phyloP scores from a whole-genome alignment of 1,140 invertebrate genomes.

The Phortica variegata region DNA sequence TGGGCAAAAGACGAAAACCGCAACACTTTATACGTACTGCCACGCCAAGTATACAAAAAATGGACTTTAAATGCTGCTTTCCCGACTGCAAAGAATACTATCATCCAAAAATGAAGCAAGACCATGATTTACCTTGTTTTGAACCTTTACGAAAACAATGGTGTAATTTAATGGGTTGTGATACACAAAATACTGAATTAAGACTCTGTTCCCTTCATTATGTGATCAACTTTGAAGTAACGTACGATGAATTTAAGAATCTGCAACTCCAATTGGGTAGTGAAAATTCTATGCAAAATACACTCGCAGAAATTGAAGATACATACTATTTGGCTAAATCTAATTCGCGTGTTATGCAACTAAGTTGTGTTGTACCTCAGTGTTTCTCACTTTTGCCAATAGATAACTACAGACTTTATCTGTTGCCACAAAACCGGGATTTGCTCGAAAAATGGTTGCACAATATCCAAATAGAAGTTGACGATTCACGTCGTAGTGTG shows the following conservation, averaged over 20 bases:
- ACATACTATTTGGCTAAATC: too few relatives aligned
- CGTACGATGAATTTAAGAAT: too few relatives aligned
- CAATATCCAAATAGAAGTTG: constrained; percentile 27
- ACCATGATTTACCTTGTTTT: too few relatives aligned
- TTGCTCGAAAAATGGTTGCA: constrained; percentile 36
- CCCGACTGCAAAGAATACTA: constrained; percentile 30
- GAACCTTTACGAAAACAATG: constrained; percentile 9
- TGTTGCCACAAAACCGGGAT: constrained; percentile 27
- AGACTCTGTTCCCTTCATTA: constrained; percentile 33
- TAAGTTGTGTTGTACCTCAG: constrained; percentile 27
- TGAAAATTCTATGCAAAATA: too few relatives aligned
- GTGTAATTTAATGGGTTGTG: constrained; percentile 15
- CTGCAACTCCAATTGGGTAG: too few relatives aligned
- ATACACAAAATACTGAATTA: background rate
- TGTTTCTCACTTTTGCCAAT: constrained; percentile 24
- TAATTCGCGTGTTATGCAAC: constrained; percentile 18
- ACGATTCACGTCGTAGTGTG: constrained; percentile 30
- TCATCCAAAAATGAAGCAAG: too few relatives aligned
- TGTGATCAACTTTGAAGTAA: too few relatives aligned
- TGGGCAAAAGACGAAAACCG: background rate
- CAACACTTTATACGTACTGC: background rate
- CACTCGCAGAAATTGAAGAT: too few relatives aligned
- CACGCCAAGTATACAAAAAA: background rate
- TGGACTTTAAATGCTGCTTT: constrained; percentile 21
- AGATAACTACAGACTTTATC: constrained; percentile 25